A percentile compares a stretch with the other conserved stretches of the same genome.
phyloP scores from a whole-genome alignment of 2,888 invertebrate genomes.

The Archips xylosteana region DNA sequence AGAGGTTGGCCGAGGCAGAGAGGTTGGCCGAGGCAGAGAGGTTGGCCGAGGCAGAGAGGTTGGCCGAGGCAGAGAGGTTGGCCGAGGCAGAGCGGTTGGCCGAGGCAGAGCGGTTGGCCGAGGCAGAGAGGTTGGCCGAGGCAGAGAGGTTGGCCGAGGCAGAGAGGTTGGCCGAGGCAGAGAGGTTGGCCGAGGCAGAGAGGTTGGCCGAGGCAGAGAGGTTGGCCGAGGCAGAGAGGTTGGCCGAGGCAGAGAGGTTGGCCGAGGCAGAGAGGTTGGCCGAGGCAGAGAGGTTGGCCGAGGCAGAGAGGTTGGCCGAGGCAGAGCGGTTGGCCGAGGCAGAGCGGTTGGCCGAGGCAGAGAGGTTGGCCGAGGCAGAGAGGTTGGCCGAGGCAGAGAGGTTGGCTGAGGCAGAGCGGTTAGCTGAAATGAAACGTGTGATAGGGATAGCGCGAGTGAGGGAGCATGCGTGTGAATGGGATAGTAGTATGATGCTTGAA shows the following conservation, averaged over 20 bases:
- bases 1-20: neutral
- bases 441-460: neutral
- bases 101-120: neutral
- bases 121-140: neutral
- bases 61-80: neutral
- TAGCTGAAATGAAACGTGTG: neutral
- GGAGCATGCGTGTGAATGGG: slow-evolving; percentile 1
- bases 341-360: neutral
- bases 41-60: neutral
- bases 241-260: neutral
- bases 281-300: neutral
- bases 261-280: neutral
- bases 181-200: neutral
- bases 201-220: neutral
- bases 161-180: neutral
- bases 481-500: neutral
- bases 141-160: neutral
- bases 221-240: neutral
- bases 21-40: neutral
- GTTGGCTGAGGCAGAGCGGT: neutral
- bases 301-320: neutral
- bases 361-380: neutral
- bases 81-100: neutral
- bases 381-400: neutral
- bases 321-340: neutral